Conservation (phyloP, 1,140 invertebrate species). For the Panulirus ornatus region DNA sequence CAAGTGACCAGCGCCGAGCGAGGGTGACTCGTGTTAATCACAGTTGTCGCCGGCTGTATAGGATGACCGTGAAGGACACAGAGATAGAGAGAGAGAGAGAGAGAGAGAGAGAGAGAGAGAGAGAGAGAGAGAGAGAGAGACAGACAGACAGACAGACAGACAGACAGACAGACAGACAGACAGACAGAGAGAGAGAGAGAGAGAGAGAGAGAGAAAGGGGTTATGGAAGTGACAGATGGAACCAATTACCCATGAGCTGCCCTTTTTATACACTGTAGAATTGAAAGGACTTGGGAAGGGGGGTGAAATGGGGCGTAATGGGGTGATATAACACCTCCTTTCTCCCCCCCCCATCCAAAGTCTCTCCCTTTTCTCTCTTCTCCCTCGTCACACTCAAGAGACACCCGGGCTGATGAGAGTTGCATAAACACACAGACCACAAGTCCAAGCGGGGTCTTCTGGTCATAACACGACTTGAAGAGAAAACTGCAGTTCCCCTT, state of each 20-base stretch:
- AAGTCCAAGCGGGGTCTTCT: no score
- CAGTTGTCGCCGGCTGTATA: no score
- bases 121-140: constrained; percentile 14
- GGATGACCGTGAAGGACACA: not conserved
- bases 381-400: no score
- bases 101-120: not conserved
- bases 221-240: not conserved
- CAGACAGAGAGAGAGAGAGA: constrained; percentile 37
- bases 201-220: constrained; percentile 31
- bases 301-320: not conserved
- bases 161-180: constrained; percentile 10
- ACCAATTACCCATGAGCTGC: not conserved
- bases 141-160: constrained; percentile 9
- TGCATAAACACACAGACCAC: no score
- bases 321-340: no score
- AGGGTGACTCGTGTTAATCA: no score
- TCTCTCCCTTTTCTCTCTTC: not conserved
- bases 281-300: not conserved
- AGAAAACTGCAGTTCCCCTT: no score
- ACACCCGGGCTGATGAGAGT: no score
- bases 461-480: no score
- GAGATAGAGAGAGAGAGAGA: not conserved
- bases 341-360: not conserved
- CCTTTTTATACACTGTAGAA: not conserved
- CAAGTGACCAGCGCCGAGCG: no score